Evolutionary conservation across 2,888 invertebrate genomes (phyloP).

Genomic region (Cryptosula pallasiana): DNA sequence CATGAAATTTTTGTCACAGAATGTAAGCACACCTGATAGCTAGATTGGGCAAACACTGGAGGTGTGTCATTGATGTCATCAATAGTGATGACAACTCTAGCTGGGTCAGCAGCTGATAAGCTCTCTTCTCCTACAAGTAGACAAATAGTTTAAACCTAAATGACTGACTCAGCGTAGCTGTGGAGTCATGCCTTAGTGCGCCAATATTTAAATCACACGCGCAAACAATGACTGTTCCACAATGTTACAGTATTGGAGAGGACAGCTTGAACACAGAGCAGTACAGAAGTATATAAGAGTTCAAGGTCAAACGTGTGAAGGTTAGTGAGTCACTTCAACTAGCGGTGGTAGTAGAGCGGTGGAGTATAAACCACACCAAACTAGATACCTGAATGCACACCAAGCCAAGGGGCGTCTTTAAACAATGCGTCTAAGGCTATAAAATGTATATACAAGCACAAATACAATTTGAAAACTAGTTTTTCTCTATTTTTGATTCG

Average conservation of each 20-base stretch:
- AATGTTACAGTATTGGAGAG: too few species aligned
- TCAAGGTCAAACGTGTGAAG: not conserved
- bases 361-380: not conserved
- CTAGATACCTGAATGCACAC: slow-evolving; percentile 12
- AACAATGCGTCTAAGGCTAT: slow-evolving; percentile 10
- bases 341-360: not conserved
- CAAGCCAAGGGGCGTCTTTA: slow-evolving; percentile 4
- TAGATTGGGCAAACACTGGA: slow-evolving; percentile 68
- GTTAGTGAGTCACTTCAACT: not conserved
- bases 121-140: slow-evolving; percentile 70
- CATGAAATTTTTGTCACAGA: not conserved
- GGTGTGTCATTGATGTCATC: slow-evolving; percentile 82
- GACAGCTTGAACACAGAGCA: too few species aligned
- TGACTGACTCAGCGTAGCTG: too few species aligned
- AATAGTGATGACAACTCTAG: slow-evolving; percentile 72
- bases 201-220: too few species aligned
- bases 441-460: too few species aligned
- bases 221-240: too few species aligned
- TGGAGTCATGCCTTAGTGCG: too few species aligned
- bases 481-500: too few species aligned
- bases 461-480: too few species aligned
- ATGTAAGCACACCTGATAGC: slow-evolving; percentile 59
- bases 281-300: not conserved
- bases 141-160: too few species aligned
- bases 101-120: slow-evolving; percentile 71